Percentiles rank a stretch among this genome's conserved stretches.
Evolutionary conservation across 2,113 vertebrate species (phyloP).

Genomic region (Leptobrachium ailaonicum): DNA sequence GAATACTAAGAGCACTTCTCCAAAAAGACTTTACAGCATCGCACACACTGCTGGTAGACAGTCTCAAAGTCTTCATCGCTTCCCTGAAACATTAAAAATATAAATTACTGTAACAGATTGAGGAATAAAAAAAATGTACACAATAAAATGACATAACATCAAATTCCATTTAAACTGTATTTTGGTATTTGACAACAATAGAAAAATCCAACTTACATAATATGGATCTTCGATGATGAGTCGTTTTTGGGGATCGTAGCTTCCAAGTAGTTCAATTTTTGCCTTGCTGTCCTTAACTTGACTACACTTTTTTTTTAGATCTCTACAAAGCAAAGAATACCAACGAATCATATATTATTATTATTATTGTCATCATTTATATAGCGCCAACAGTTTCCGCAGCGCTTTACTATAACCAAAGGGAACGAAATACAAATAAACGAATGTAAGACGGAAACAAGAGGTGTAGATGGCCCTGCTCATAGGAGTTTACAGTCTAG

Average conservation of each 20-base stretch:
- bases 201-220: conserved; percentile 74
- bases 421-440: too few species aligned
- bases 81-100: conserved; percentile 71
- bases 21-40: conserved; percentile 83
- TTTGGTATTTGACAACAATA: too few species aligned
- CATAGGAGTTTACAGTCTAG: too few species aligned
- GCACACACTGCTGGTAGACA: conserved; percentile 80
- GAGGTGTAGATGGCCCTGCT: too few species aligned
- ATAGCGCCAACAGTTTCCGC: too few species aligned
- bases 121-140: too few species aligned
- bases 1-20: conserved; percentile 64
- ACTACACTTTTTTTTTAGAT: conserved; percentile 81
- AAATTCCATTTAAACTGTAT: too few species aligned
- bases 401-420: too few species aligned
- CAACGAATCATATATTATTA: too few species aligned
- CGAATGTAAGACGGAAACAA: too few species aligned
- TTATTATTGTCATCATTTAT: too few species aligned
- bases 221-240: conserved; percentile 85
- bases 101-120: background rate
- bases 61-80: conserved; percentile 81
- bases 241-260: conserved; percentile 83
- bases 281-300: conserved; percentile 74
- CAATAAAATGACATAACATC: too few species aligned
- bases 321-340: conserved; percentile 66
- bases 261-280: conserved; percentile 84